Conservation (phyloP, 2,888 invertebrate species). For the Azorinus chamasolen region DNA sequence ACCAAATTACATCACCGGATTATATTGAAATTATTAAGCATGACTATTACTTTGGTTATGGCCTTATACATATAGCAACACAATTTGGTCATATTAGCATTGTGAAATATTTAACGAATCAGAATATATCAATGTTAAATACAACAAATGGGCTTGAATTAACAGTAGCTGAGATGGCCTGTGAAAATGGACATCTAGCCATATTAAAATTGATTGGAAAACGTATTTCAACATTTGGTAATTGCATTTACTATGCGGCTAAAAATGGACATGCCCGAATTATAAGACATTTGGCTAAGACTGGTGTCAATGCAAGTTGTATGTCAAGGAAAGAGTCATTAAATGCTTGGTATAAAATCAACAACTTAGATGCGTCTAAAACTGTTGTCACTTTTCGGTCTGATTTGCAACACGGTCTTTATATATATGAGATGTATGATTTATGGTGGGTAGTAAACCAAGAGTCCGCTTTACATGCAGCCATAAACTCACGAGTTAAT, state of each 20-base stretch:
- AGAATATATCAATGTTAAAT: constrained; percentile 2
- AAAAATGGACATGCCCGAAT: constrained; percentile 17
- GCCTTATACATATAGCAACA: constrained; percentile 34
- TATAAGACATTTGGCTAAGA: neutral
- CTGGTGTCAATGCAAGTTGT: too few species aligned
- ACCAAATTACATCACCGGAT: too few species aligned
- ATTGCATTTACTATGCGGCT: constrained; percentile 13
- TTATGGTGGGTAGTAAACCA: constrained; percentile 4
- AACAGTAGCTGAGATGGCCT: constrained; percentile 27
- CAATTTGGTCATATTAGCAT: constrained; percentile 22
- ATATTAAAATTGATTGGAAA: neutral
- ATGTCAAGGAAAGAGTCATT: too few species aligned
- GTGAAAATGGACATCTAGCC: constrained; percentile 27
- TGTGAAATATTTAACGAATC: constrained; percentile 14
- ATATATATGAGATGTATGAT: neutral
- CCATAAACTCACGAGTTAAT: neutral
- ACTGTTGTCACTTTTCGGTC: too few species aligned
- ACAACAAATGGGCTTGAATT: constrained; percentile 6
- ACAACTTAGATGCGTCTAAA: too few species aligned
- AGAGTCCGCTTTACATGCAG: constrained; percentile 10
- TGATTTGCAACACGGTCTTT: too few species aligned
- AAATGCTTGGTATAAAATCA: too few species aligned
- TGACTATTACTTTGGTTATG: constrained; percentile 25
- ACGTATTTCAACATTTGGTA: neutral
- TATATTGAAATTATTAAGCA: constrained; percentile 5